Percentiles rank a stretch among this genome's conserved stretches.
Conservation (phyloP, 2,797 vertebrate genomes). For the Pithecia hirsuta region DNA sequence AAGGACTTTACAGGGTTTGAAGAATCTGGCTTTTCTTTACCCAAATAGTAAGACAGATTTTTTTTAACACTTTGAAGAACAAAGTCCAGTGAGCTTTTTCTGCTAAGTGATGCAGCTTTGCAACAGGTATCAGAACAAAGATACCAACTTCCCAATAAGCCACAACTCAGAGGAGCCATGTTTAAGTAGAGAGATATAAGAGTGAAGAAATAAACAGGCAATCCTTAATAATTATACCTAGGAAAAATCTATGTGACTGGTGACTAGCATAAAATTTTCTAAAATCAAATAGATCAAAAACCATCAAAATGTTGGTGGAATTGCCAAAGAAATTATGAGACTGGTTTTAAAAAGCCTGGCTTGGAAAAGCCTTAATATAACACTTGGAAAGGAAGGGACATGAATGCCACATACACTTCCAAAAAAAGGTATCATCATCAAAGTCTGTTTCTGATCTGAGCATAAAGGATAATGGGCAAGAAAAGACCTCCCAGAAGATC, state of each 20-base stretch:
- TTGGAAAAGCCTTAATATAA: not conserved
- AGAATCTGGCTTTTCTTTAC: not conserved
- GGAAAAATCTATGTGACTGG: not conserved
- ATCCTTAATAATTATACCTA: not conserved
- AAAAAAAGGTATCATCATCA: not conserved
- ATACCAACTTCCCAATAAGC: not conserved
- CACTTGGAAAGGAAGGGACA: not conserved
- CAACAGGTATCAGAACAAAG: not conserved
- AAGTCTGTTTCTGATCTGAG: not conserved
- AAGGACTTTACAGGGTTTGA: not conserved
- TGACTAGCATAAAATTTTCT: not conserved
- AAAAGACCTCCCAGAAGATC: not conserved
- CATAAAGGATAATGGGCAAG: not conserved
- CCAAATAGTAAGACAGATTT: not conserved
- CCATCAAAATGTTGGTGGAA: not conserved
- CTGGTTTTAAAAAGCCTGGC: not conserved
- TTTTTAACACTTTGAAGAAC: not conserved
- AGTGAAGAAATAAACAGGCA: not conserved
- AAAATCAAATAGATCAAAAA: slow-evolving; percentile 7
- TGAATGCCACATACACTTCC: not conserved
- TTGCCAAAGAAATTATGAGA: not conserved
- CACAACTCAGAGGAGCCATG: not conserved
- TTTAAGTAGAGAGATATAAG: not conserved
- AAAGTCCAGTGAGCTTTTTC: not conserved
- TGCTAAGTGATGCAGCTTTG: not conserved